These are phyloP conservation scores for Troides oblongomaculatus DNA, from an alignment of 2,888 invertebrate species.

Conservation along the genomic window DNA sequence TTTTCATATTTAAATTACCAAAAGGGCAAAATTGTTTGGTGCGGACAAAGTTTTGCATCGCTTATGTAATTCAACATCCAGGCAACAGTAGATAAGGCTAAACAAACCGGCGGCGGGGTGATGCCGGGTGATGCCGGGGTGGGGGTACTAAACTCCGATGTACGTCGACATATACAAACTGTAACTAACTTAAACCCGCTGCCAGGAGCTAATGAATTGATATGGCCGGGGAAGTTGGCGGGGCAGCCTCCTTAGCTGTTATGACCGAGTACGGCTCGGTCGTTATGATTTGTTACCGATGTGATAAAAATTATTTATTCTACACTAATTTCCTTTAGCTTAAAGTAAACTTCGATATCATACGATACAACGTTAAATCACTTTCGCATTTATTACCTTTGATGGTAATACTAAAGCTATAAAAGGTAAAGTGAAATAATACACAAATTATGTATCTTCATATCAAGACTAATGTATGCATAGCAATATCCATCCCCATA, in stretches of 20 bases:
- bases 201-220: constrained; percentile 52
- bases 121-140: too few relatives aligned
- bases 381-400: too few relatives aligned
- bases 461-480: too few relatives aligned
- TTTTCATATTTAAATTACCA: constrained; percentile 1
- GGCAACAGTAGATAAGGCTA: constrained; percentile 26
- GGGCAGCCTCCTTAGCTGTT: constrained; percentile 36
- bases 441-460: too few relatives aligned
- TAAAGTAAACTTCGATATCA: too few relatives aligned
- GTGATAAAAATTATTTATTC: too few relatives aligned
- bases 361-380: too few relatives aligned
- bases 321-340: too few relatives aligned
- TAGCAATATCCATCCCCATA: too few relatives aligned
- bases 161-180: constrained; percentile 46
- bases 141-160: constrained; percentile 33
- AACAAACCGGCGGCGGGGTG: constrained; percentile 30
- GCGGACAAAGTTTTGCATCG: constrained; percentile 23
- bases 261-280: constrained; percentile 30
- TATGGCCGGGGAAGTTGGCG: constrained; percentile 39
- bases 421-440: too few relatives aligned
- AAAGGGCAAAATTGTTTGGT: constrained; percentile 3
- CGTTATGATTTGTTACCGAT: too few relatives aligned
- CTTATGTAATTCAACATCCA: constrained; percentile 6
- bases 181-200: constrained; percentile 47
- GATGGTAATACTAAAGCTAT: too few relatives aligned